Evolutionary conservation across 2,113 vertebrate genomes (phyloP).

Genomic region (Scophthalmus maximus): DNA sequence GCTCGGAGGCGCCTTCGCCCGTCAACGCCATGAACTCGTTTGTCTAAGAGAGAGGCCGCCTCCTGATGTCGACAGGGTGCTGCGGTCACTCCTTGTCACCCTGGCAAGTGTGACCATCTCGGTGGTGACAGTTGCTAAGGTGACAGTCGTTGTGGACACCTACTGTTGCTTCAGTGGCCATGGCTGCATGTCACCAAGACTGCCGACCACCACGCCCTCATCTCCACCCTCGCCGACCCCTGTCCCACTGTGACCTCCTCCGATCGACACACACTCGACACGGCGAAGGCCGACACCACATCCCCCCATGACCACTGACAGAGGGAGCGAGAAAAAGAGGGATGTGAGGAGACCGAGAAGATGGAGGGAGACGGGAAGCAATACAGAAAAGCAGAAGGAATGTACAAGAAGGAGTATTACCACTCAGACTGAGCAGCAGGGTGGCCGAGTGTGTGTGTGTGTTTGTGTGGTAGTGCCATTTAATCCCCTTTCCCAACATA

Average conservation of each 20-base stretch:
- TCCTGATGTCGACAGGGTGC: slow-evolving; percentile 19
- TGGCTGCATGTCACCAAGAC: slow-evolving; percentile 61
- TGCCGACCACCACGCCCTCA: slow-evolving; percentile 61
- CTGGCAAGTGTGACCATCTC: slow-evolving; percentile 64
- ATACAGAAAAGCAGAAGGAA: slow-evolving; percentile 71
- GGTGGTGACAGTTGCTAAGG: slow-evolving; percentile 63
- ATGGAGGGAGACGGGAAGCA: slow-evolving; percentile 58
- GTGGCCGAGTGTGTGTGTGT: slow-evolving; percentile 34
- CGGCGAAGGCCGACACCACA: slow-evolving; percentile 16
- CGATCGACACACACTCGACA: slow-evolving; percentile 36
- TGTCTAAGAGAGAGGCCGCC: slow-evolving; percentile 80
- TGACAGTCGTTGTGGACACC: slow-evolving; percentile 51
- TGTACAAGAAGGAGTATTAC: slow-evolving; percentile 59
- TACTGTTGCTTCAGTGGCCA: slow-evolving; percentile 48
- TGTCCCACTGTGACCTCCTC: slow-evolving; percentile 73
- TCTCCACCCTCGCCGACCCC: slow-evolving; percentile 50
- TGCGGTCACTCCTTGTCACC: slow-evolving; percentile 56
- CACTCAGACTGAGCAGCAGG: slow-evolving; percentile 57
- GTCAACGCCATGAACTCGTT: slow-evolving; percentile 99
- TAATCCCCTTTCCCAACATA: slow-evolving; percentile 46
- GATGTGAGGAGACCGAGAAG: slow-evolving; percentile 36
- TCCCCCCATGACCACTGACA: slow-evolving; percentile 12
- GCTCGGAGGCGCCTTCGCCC: slow-evolving; percentile 96
- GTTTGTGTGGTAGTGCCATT: slow-evolving; percentile 54
- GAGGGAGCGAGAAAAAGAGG: slow-evolving; percentile 29